Base-by-base conservation (phyloP, 2,797 vertebrate genomes). In the Hyperoplus immaculatus region DNA sequence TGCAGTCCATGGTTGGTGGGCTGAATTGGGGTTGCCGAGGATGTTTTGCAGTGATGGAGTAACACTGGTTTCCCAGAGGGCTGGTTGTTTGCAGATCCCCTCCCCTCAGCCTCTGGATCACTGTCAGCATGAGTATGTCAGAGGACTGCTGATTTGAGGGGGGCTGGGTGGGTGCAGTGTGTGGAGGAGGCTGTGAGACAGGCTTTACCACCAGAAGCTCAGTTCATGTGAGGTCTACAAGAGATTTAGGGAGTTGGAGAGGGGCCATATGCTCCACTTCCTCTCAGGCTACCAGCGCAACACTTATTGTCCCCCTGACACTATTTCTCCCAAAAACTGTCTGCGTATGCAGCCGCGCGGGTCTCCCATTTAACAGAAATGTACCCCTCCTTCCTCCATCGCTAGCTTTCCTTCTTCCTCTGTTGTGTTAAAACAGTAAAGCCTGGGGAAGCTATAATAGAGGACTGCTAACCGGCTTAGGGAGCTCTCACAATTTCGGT, bases 201-300 rank as follows among this genome's bases (percentile, higher is more conserved):
- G 67, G 73, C 53, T 71, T 79, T 85, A 88, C 88, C 86, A 88
- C 88, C 86, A 90, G 77, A 66, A 87, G 85, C 82, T 80, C 68
- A 68, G 89, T 91, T 92, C 91, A 94, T 85, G 77, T 86, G 85
- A 92, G 92, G 88, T 94, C 87, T 90, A 14, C 56, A 16, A 56
- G 73, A 90, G 80, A 89, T 86, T 86, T 78, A 81, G 80, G 82
- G 82, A 85, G 80, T 61, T 79, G 86, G 72, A 88, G 78, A 75
- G 65, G 60, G 76, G 88, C 89, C 89, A 89, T 90, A 87, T 78
- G 89, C 70, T 88, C 79, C 77, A 80, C 85, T 88, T 90, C 87
- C 87, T 82, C 69, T 84, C 41, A 82, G 64, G 73, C 60, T 73
- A 75, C 73, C 36, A 82, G 69, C 12, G 54, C 66, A 84, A 80